A percentile compares a stretch with the other conserved stretches of the same genome.
phyloP scores from a whole-genome alignment of 2,797 vertebrate genomes.

The Ispidina lecontei region DNA sequence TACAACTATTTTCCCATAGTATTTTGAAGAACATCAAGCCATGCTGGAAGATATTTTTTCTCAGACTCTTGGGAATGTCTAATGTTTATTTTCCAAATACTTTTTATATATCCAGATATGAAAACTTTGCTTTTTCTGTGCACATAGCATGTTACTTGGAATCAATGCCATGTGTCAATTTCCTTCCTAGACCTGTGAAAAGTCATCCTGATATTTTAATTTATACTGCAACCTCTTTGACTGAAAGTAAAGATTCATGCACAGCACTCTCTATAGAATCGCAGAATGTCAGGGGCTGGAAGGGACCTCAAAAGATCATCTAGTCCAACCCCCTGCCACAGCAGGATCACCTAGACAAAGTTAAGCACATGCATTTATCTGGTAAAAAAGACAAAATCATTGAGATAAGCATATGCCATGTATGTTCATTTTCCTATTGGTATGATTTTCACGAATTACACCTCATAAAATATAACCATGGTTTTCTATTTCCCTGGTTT shows the following conservation, averaged over 20 bases:
- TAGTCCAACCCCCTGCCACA: no score
- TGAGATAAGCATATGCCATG: background rate
- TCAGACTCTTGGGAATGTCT: background rate
- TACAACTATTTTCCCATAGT: background rate
- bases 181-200: background rate
- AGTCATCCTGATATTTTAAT: background rate
- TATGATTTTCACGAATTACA: background rate
- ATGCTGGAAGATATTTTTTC: background rate
- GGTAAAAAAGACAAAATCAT: no score
- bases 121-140: background rate
- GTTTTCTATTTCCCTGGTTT: background rate
- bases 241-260: background rate
- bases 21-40: background rate
- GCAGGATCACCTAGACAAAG: background rate
- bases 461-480: background rate
- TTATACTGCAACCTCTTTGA: background rate
- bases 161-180: background rate
- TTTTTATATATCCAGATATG: background rate
- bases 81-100: background rate
- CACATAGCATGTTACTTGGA: background rate
- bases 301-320: no score
- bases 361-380: background rate
- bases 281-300: no score
- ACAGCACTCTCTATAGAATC: background rate
- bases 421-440: background rate